phyloP scores from a whole-genome alignment of 2,888 invertebrate genomes.

The Drosophila kanekoi region DNA sequence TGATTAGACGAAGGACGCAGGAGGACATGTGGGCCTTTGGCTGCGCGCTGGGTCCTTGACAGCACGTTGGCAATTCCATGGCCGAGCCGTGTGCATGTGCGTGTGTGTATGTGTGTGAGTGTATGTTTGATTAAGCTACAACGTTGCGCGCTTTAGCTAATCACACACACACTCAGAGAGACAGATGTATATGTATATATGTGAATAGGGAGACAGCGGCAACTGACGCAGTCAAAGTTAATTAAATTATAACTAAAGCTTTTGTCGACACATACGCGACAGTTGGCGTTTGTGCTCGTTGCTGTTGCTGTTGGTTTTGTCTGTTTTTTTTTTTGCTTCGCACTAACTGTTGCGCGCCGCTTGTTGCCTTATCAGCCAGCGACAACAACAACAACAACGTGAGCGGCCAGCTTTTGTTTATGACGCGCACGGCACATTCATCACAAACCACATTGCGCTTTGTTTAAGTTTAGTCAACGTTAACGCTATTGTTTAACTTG shows the following conservation, averaged over 20 bases:
- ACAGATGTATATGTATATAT: background rate
- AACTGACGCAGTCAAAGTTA: slow-evolving; percentile 68
- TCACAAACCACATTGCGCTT: slow-evolving; percentile 17
- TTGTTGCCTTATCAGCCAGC: slow-evolving; percentile 44
- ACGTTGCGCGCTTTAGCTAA: slow-evolving; percentile 52
- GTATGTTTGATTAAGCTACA: slow-evolving; percentile 59
- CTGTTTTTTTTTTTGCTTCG: slow-evolving; percentile 31
- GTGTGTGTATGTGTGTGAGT: slow-evolving; percentile 10
- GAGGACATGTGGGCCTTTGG: slow-evolving; percentile 26
- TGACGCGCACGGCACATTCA: slow-evolving; percentile 43
- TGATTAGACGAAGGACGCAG: slow-evolving; percentile 48
- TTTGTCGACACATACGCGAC: slow-evolving; percentile 55
- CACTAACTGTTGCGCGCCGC: slow-evolving; percentile 58
- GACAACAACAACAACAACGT: slow-evolving; percentile 18
- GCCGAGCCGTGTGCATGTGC: slow-evolving; percentile 25
- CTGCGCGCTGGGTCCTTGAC: slow-evolving; percentile 47
- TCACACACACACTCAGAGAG: slow-evolving; percentile 17
- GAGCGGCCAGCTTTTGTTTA: slow-evolving; percentile 38
- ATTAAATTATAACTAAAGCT: slow-evolving; percentile 78
- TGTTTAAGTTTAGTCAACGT: slow-evolving; percentile 24
- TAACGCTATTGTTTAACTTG: slow-evolving; percentile 42
- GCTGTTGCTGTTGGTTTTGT: slow-evolving; percentile 32
- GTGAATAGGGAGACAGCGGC: background rate
- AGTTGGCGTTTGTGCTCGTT: slow-evolving; percentile 39
- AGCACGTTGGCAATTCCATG: slow-evolving; percentile 40